A percentile compares a stretch with the other conserved stretches of the same genome.
Evolutionary conservation across 1,140 invertebrate species (phyloP).

Genomic region (Eumeta japonica): DNA sequence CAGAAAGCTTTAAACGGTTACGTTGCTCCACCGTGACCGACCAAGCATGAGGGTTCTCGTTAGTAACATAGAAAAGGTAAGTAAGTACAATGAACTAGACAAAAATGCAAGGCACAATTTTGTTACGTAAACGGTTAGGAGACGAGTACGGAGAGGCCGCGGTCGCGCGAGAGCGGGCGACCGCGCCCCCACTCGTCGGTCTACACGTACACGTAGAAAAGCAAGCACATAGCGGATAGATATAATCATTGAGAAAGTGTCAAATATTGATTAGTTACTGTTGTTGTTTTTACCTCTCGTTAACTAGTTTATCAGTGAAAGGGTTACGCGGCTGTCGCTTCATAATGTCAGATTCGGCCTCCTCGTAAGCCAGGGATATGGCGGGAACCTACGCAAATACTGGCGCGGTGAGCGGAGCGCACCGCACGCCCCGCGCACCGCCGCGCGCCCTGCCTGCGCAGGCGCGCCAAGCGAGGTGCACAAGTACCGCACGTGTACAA

Average conservation of each 20-base stretch:
- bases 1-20: too few relatives aligned
- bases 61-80: too few relatives aligned
- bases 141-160: not conserved
- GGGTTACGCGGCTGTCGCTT: constrained; percentile 98
- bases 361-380: constrained; percentile 99
- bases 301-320: constrained; percentile 94
- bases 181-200: not conserved
- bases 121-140: too few relatives aligned
- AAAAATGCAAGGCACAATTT: not conserved
- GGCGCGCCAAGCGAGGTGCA: constrained; percentile 25
- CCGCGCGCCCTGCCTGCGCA: constrained; percentile 7
- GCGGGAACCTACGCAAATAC: constrained; percentile 87
- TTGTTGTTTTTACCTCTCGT: constrained; percentile 84
- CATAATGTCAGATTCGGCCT: constrained; percentile 99
- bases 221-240: constrained; percentile 51
- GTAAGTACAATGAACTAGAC: too few relatives aligned
- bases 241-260: constrained; percentile 44
- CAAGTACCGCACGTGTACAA: constrained; percentile 38
- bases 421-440: constrained; percentile 18
- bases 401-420: constrained; percentile 47
- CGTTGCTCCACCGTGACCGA: too few relatives aligned
- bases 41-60: too few relatives aligned
- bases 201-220: constrained; percentile 32
- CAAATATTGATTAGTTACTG: constrained; percentile 23
- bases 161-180: not conserved